A percentile compares a stretch with the other conserved stretches of the same genome.
phyloP scores from a whole-genome alignment of 2,797 vertebrate genomes.

The Naso thynnoides region DNA sequence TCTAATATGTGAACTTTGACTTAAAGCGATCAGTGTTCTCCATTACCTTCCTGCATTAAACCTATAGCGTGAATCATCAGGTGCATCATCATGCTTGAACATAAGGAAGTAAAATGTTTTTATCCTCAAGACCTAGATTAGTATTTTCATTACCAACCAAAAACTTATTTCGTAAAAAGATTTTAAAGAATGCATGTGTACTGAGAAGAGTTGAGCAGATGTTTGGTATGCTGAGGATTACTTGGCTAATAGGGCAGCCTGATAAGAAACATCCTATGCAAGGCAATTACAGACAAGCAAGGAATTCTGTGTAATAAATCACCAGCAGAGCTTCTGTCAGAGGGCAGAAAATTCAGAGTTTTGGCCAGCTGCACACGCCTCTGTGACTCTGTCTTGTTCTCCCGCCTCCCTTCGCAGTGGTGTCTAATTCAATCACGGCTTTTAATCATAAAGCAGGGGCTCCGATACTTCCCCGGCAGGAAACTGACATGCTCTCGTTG shows the following conservation, averaged over 20 bases:
- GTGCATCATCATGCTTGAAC: background rate
- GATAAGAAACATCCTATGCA: constrained; percentile 25
- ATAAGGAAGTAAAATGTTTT: background rate
- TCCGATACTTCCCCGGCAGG: constrained; percentile 34
- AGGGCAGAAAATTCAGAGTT: constrained; percentile 27
- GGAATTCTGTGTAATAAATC: constrained; percentile 35
- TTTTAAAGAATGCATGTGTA: background rate
- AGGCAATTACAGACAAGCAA: constrained; percentile 28
- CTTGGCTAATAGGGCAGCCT: constrained; percentile 21
- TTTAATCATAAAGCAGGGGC: constrained; percentile 55
- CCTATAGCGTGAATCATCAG: background rate
- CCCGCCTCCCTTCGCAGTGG: constrained; percentile 25
- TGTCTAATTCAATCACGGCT: constrained; percentile 51
- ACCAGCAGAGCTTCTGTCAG: constrained; percentile 32
- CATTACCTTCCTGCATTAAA: background rate
- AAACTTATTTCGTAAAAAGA: background rate
- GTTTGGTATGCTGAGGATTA: constrained; percentile 8
- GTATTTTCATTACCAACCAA: constrained; percentile 1
- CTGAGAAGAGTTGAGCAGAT: constrained; percentile 13
- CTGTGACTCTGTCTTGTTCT: background rate
- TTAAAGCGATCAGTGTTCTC: background rate
- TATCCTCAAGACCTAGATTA: background rate
- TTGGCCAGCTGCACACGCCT: constrained; percentile 24
- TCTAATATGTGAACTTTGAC: background rate
- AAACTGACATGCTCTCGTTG: constrained; percentile 23